phyloP scores from a whole-genome alignment of 1,140 invertebrate genomes.

The Octopus bimaculoides region DNA sequence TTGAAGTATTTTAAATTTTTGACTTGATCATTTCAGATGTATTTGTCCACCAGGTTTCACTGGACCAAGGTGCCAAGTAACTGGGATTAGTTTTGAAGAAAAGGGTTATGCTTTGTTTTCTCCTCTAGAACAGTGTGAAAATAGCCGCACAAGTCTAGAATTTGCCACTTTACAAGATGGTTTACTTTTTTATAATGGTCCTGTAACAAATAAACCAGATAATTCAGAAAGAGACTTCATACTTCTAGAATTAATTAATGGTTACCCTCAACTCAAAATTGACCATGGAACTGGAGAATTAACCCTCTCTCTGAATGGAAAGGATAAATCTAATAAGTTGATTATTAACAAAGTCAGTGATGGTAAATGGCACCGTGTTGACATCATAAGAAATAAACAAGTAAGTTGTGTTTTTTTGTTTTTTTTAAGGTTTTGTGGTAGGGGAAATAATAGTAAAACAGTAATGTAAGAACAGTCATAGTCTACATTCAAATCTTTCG shows the following conservation, averaged over 20 bases:
- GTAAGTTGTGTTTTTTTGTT: slow-evolving; percentile 42
- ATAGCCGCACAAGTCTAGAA: slow-evolving; percentile 90
- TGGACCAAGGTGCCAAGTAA: slow-evolving; percentile 94
- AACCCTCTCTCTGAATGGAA: slow-evolving; percentile 76
- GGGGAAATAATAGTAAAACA: too few relatives aligned
- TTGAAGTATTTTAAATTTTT: too few relatives aligned
- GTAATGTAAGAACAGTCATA: too few relatives aligned
- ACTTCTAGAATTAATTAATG: slow-evolving; percentile 85
- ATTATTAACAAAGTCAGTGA: slow-evolving; percentile 83
- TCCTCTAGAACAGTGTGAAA: slow-evolving; percentile 91
- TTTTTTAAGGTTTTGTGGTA: background rate
- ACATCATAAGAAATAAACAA: slow-evolving; percentile 93
- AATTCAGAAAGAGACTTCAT: slow-evolving; percentile 74
- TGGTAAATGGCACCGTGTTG: slow-evolving; percentile 93
- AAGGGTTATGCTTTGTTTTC: slow-evolving; percentile 81
- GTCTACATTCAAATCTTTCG: too few relatives aligned
- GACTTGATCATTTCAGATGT: background rate
- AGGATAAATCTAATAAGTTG: slow-evolving; percentile 30
- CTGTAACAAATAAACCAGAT: slow-evolving; percentile 68
- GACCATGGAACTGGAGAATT: slow-evolving; percentile 94
- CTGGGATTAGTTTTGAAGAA: slow-evolving; percentile 85
- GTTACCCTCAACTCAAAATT: slow-evolving; percentile 83
- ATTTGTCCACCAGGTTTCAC: slow-evolving; percentile 83
- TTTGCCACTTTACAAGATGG: slow-evolving; percentile 92
- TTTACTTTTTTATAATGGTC: slow-evolving; percentile 93